Percentiles rank a stretch among this genome's conserved stretches.
Evolutionary conservation across 2,888 invertebrate genomes (phyloP).

Genomic region (Caenorhabditis angaria): DNA sequence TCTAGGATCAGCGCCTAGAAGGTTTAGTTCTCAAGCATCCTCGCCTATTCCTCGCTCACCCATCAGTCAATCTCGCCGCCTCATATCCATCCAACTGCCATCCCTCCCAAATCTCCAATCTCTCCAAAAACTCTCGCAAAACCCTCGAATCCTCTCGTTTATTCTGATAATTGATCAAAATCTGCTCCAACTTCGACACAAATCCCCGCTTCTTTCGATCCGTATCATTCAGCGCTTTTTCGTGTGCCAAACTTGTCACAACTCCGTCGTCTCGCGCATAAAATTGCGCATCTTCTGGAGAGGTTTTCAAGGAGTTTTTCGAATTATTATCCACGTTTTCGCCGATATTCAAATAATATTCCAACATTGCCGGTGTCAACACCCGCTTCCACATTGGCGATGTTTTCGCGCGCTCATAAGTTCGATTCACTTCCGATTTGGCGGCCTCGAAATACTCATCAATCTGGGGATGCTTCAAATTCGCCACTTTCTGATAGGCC

Average conservation of each 20-base stretch:
- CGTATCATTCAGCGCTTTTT: conserved; percentile 24
- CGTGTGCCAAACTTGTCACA: conserved; percentile 23
- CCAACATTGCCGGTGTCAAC: background rate
- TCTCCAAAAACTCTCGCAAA: background rate
- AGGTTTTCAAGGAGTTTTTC: no score
- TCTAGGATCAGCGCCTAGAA: no score
- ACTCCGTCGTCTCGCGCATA: conserved; percentile 39
- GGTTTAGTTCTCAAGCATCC: no score
- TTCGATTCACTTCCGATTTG: background rate
- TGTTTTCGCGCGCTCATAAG: background rate
- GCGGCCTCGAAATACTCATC: background rate
- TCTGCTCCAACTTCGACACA: conserved; percentile 32
- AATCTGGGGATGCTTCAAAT: background rate
- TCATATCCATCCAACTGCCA: background rate
- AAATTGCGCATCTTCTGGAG: background rate
- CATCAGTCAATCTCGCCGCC: background rate
- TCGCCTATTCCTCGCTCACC: no score
- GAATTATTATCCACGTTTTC: background rate
- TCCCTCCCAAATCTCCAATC: background rate
- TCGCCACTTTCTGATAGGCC: background rate
- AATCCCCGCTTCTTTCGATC: conserved; percentile 30
- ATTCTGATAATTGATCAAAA: background rate
- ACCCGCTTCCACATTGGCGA: background rate
- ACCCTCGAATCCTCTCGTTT: background rate
- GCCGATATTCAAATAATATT: background rate